These are phyloP conservation scores for Lasiommata megera DNA, from an alignment of 2,888 invertebrate genomes.

Conservation along the genomic window DNA sequence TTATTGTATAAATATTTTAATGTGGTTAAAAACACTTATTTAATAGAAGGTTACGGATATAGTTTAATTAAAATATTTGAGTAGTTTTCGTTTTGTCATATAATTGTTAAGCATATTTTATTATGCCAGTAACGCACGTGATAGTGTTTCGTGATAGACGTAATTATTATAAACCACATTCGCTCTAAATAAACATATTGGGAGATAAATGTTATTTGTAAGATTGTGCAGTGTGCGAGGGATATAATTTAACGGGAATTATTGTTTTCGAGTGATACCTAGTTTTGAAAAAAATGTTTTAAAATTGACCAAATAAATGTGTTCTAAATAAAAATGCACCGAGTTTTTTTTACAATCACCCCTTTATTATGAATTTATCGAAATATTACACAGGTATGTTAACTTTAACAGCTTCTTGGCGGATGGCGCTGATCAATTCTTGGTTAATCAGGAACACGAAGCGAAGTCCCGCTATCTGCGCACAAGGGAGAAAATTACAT, in stretches of 20 bases:
- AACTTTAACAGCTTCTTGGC: conserved; percentile 93
- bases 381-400: conserved; percentile 76
- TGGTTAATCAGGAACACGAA: conserved; percentile 97
- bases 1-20: conserved; percentile 66
- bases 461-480: conserved; percentile 92
- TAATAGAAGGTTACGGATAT: conserved; percentile 70
- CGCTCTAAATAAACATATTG: conserved; percentile 35
- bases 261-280: conserved; percentile 72
- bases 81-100: conserved; percentile 52
- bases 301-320: conserved; percentile 80
- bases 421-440: conserved; percentile 93
- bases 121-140: conserved; percentile 75
- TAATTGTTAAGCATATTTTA: conserved; percentile 67
- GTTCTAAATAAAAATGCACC: conserved; percentile 65
- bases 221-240: conserved; percentile 40
- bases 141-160: conserved; percentile 73
- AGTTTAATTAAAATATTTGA: conserved; percentile 49
- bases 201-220: conserved; percentile 23
- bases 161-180: conserved; percentile 44
- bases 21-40: conserved; percentile 58
- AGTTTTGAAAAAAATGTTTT: conserved; percentile 67
- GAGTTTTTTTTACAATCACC: conserved; percentile 27
- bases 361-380: conserved; percentile 42
- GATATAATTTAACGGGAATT: conserved; percentile 38
- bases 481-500: conserved; percentile 35